phyloP scores from a whole-genome alignment of 2,888 invertebrate species.

The Labia minor region DNA sequence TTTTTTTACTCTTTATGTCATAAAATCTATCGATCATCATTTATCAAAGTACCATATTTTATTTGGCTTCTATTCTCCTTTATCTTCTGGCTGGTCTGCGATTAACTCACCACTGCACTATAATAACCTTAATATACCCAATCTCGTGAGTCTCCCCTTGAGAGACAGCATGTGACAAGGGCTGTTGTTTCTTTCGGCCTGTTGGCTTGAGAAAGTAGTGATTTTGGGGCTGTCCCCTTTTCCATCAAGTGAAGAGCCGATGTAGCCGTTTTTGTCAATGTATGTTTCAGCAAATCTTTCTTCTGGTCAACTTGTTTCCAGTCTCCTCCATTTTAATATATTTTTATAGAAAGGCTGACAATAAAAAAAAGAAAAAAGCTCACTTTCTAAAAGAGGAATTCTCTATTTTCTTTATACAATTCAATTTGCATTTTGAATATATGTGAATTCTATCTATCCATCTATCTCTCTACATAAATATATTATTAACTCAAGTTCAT shows the following conservation, averaged over 20 bases:
- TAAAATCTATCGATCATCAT: too few species aligned
- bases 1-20: too few species aligned
- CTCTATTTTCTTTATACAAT: too few species aligned
- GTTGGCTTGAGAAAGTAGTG: background rate
- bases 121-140: constrained; percentile 4
- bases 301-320: background rate
- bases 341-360: background rate
- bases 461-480: too few species aligned
- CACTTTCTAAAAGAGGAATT: background rate
- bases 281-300: background rate
- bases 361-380: background rate
- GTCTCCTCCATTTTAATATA: background rate
- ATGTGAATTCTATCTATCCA: too few species aligned
- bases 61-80: too few species aligned
- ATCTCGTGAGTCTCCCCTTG: background rate
- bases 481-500: too few species aligned
- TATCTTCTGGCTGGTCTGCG: background rate
- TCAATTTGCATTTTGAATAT: too few species aligned
- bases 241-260: background rate
- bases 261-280: constrained; percentile 13
- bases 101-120: background rate
- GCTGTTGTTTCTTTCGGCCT: constrained; percentile 1
- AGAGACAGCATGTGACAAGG: background rate
- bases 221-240: background rate
- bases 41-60: too few species aligned